A percentile compares a stretch with the other conserved stretches of the same genome.
Evolutionary conservation across 1,140 invertebrate genomes (phyloP).

Genomic region (Zaprionus taronus): DNA sequence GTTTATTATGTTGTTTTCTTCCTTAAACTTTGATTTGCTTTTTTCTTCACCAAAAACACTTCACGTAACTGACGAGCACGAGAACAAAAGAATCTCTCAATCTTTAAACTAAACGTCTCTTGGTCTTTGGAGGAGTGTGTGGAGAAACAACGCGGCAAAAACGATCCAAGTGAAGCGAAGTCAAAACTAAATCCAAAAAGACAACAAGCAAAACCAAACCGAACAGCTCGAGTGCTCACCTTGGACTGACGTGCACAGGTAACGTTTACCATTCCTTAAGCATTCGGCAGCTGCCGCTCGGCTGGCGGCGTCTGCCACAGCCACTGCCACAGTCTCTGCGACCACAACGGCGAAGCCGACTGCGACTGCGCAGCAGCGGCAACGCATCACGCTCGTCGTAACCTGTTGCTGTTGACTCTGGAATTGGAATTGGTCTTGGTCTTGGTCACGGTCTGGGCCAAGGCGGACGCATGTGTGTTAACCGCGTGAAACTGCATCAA

Average conservation of each 20-base stretch:
- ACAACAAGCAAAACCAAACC: slow-evolving; percentile 54
- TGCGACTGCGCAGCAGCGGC: slow-evolving; percentile 9
- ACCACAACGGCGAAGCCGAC: slow-evolving; percentile 15
- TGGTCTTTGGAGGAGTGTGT: slow-evolving; percentile 21
- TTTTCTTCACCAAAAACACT: slow-evolving; percentile 33
- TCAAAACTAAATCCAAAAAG: slow-evolving; percentile 18
- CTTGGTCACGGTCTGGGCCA: slow-evolving; percentile 45
- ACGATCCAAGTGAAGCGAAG: neutral
- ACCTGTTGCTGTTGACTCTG: slow-evolving; percentile 29
- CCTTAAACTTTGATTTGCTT: slow-evolving; percentile 39
- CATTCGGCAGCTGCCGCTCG: slow-evolving; percentile 60
- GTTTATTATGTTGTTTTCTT: slow-evolving; percentile 45
- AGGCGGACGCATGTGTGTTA: slow-evolving; percentile 27
- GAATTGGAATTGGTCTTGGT: slow-evolving; percentile 42
- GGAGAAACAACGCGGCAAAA: slow-evolving; percentile 30
- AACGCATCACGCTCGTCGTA: slow-evolving; percentile 6
- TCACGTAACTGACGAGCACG: slow-evolving; percentile 7
- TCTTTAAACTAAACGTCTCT: slow-evolving; percentile 30
- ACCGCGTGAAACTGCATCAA: slow-evolving; percentile 41
- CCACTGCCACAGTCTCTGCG: slow-evolving; percentile 20
- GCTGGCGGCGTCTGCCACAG: slow-evolving; percentile 9
- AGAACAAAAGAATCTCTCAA: slow-evolving; percentile 35
- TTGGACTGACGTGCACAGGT: slow-evolving; percentile 78
- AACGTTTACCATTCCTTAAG: slow-evolving; percentile 84
- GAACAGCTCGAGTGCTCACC: slow-evolving; percentile 82